Evolutionary conservation across 2,888 invertebrate genomes (phyloP), one percentile per base, ranked within the genome.

Genomic region (Lasioglossum figueresi): DNA sequence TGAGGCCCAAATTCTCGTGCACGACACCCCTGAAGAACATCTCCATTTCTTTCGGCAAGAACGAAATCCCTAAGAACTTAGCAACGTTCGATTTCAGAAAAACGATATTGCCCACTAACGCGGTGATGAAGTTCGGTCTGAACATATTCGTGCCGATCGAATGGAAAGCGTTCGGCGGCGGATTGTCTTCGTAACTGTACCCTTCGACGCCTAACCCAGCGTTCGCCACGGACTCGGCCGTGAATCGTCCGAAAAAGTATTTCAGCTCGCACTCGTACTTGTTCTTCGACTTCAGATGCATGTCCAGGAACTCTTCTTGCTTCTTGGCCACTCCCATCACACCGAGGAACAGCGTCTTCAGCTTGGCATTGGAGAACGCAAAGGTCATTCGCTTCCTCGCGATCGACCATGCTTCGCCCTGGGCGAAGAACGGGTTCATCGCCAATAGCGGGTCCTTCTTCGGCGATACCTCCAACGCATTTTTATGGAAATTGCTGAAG

Each of bases 141-240:
- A 93, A 91, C 8, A 91, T n/a, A 0, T 23, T 27, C 14, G 81
- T 71, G 19, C 87, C 87, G 27, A 89, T 66, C 3, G 73, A 27
- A 0, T 79, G 59, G 27, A 92, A 89, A 0, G 91, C 83, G 14
- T 79, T 23, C 0, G 87, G 79, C 0, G 85, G 76, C 0, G 79
- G 76, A 4, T 89, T 79, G 1, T 92, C 91, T 0, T 88, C 83
- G 84, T 93, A 94, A n/a, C 91, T 90, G 34, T 88, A 80, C 4
- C 93, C 94, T 68, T 93, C 91, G 8, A 92, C 83, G 0, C 93
- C 92, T 27, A 93, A 88, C 0, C 91, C 93, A 0, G 88, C 85
- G 10, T 86, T 87, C 0, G 93, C 91, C 0, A 92, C 91, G 0
- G 93, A 83, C 45, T 94, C 93, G 0, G 91, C 91, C 0, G 94